Conservation (phyloP, 2,888 invertebrate genomes). For the Philonicus albiceps region DNA sequence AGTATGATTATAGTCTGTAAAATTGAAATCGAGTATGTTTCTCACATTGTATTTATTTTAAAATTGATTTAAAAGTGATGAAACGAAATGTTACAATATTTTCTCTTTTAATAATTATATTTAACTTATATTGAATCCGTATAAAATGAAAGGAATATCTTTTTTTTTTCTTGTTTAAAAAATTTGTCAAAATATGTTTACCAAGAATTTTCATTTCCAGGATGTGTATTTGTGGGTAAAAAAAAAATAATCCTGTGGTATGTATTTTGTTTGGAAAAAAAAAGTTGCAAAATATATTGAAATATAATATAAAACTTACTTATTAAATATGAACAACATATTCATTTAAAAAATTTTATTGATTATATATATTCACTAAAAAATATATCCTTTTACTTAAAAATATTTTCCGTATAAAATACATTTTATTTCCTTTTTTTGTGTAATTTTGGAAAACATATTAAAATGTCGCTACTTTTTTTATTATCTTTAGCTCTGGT, state of each 20-base stretch:
- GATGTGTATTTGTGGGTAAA: constrained; percentile 32
- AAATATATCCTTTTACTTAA: constrained; percentile 1
- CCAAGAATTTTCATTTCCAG: constrained; percentile 37
- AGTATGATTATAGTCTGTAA: constrained; percentile 6
- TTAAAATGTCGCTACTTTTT: constrained; percentile 35
- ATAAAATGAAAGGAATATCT: constrained; percentile 15
- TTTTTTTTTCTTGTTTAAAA: background rate
- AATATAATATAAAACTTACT: constrained; percentile 31
- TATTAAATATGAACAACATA: constrained; percentile 20
- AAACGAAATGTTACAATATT: constrained; percentile 42
- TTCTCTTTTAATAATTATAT: background rate
- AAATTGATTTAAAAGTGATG: background rate
- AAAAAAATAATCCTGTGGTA: constrained; percentile 34
- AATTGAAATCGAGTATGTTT: background rate
- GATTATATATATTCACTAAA: constrained; percentile 31
- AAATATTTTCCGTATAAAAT: constrained; percentile 26
- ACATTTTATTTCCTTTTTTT: constrained; percentile 24
- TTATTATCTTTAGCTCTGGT: constrained; percentile 33
- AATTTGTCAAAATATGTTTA: constrained; percentile 1
- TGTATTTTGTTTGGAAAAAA: constrained; percentile 41
- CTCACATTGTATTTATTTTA: constrained; percentile 13
- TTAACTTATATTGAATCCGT: background rate
- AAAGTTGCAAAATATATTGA: constrained; percentile 15
- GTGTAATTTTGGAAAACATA: constrained; percentile 21
- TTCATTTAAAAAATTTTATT: constrained; percentile 21